These are phyloP conservation scores for Micrasema minimum DNA, from an alignment of 1,140 invertebrate genomes.

Conservation along the genomic window DNA sequence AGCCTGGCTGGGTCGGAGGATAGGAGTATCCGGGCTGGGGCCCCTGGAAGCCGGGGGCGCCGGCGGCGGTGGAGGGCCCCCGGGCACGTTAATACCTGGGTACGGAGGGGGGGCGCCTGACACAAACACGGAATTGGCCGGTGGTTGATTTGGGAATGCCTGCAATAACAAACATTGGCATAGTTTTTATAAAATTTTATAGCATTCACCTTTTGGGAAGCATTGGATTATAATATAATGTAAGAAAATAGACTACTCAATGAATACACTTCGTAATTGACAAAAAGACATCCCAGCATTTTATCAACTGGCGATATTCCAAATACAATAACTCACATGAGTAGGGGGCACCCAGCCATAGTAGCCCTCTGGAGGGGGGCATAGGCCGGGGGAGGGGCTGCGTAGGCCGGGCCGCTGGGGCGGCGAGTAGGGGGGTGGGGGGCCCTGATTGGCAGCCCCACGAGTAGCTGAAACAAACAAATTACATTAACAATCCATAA, in stretches of 20 bases:
- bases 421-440: conserved; percentile 89
- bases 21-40: conserved; percentile 46
- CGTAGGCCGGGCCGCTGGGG: conserved; percentile 83
- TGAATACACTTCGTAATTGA: no score
- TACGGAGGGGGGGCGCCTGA: conserved; percentile 95
- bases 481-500: no score
- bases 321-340: no score
- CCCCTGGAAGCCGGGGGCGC: no score
- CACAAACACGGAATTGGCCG: conserved; percentile 89
- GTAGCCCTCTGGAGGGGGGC: conserved; percentile 80
- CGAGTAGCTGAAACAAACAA: conserved; percentile 57
- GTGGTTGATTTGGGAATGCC: conserved; percentile 72
- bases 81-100: conserved; percentile 77
- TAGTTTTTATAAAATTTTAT: no score
- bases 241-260: no score
- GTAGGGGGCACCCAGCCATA: conserved; percentile 94
- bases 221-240: no score
- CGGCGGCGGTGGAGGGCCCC: conserved; percentile 21
- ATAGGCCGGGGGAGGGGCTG: conserved; percentile 92
- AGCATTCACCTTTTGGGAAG: no score
- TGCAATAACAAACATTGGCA: no score
- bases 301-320: no score
- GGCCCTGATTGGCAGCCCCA: conserved; percentile 67
- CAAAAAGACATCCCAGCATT: no score
- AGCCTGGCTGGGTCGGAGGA: conserved; percentile 49